phyloP scores from a whole-genome alignment of 2,888 invertebrate genomes.

The Ischnura elegans region DNA sequence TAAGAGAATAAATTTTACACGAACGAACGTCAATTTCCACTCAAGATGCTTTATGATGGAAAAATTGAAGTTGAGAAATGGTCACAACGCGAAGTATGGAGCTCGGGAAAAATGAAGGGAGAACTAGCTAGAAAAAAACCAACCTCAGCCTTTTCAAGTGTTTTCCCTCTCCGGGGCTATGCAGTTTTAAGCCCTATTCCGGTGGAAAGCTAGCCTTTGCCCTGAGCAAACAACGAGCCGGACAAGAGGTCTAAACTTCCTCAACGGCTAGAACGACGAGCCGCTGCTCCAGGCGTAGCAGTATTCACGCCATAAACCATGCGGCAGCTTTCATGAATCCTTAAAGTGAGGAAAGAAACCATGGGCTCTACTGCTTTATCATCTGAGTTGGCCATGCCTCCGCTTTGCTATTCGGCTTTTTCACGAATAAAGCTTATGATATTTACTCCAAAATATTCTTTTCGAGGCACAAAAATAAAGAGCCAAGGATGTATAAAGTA shows the following conservation, averaged over 20 bases:
- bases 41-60: neutral
- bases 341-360: neutral
- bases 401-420: too few species aligned
- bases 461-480: too few species aligned
- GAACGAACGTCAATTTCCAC: too few species aligned
- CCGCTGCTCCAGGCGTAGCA: neutral
- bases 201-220: neutral
- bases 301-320: neutral
- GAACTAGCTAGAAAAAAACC: neutral
- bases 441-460: too few species aligned
- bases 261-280: neutral
- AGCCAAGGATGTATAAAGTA: too few species aligned
- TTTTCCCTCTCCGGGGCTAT: neutral
- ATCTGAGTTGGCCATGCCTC: neutral
- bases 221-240: slow-evolving; percentile 13
- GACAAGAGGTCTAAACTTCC: neutral
- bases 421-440: too few species aligned
- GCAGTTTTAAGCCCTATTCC: neutral
- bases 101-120: neutral
- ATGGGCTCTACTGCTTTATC: too few species aligned
- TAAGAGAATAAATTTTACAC: too few species aligned
- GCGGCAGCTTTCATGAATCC: neutral
- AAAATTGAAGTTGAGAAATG: neutral
- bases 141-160: neutral
- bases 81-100: neutral